Base-by-base conservation (phyloP, 2,113 vertebrate genomes). In the Rhynchomys soricoides region DNA sequence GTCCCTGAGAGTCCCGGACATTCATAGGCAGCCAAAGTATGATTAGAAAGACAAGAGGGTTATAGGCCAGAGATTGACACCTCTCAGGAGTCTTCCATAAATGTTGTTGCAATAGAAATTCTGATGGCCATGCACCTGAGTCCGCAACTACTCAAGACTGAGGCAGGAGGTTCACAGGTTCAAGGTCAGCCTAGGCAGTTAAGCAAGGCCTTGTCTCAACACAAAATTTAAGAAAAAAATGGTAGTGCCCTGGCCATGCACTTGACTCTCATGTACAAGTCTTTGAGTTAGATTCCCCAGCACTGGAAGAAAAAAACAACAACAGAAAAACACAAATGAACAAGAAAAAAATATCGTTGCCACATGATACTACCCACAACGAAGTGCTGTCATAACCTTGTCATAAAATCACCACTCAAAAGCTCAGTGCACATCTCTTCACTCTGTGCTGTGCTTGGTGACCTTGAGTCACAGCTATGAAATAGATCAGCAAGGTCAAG, bases 361-460 rank as follows among this genome's bases (percentile, higher is more conserved):
- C 19, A 5, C 52, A 5, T 1, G 0, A 10, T 16, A 52, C 37
- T 12, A 4, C 71, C 21, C 0, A 22, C 26, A 1, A 1, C 57
- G 0, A 16, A n/a, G 1, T 19, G 7, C 21, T 17, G 16, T 13
- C 43, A 4, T 4, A 6, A 19, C 62, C 40, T 0, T 1, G 29
- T 78, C 5, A 6, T 37, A 82, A 29, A n/a, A 22, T 40, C 85
- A 24, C 48, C 1, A 6, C 70, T 37, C 19, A 13, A 11, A 70
- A 52, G 1, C 9, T 29, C 43, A 16, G 0, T 1, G 5, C 62
- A n/a, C 3, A 43, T 52, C 45, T 45, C 19, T 57, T n/a, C 24
- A n/a, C 45, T 15, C 1, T 0, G 5, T 22, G 11, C 59, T 19
- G 1, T 15, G 12, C 85, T n/a, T 37, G 55, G 64, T n/a, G 48